Conservation (phyloP, 2,797 vertebrate species). For the Micrastur ruficollis region DNA sequence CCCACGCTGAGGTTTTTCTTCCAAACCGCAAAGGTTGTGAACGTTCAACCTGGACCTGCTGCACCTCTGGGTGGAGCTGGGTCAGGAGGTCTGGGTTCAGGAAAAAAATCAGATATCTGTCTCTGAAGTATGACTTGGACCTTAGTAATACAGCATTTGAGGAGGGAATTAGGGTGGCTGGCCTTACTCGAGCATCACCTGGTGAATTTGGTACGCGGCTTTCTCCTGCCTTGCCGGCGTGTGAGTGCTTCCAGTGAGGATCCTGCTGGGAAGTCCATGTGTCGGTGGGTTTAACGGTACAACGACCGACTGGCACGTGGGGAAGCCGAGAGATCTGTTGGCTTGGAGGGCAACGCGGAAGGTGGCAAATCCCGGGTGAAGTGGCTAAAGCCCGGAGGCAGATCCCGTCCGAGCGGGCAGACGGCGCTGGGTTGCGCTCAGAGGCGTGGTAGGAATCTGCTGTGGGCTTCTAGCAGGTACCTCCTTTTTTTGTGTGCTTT, state of each 20-base stretch:
- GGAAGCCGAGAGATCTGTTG: fast-evolving
- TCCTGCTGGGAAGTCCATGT: background rate
- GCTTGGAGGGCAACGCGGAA: background rate
- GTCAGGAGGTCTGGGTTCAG: background rate
- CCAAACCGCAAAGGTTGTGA: background rate
- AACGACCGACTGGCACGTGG: fast-evolving
- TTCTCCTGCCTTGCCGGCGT: background rate
- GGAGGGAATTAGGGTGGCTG: background rate
- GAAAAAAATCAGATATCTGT: background rate
- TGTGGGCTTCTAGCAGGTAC: background rate
- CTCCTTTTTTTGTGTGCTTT: background rate
- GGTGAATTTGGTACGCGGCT: background rate
- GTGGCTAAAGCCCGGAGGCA: background rate
- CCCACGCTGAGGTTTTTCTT: background rate
- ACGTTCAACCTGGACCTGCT: background rate
- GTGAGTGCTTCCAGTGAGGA: background rate
- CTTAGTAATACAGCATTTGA: background rate
- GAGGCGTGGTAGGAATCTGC: background rate
- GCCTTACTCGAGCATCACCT: background rate
- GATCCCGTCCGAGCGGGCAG: fast-evolving
- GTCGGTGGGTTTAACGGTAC: background rate
- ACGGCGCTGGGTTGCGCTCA: fast-evolving
- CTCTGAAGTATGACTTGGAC: background rate
- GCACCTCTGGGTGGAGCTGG: background rate
- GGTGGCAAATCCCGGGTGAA: fast-evolving